Base-by-base conservation (phyloP, 2,113 vertebrate species). In the Trinectes maculatus region DNA sequence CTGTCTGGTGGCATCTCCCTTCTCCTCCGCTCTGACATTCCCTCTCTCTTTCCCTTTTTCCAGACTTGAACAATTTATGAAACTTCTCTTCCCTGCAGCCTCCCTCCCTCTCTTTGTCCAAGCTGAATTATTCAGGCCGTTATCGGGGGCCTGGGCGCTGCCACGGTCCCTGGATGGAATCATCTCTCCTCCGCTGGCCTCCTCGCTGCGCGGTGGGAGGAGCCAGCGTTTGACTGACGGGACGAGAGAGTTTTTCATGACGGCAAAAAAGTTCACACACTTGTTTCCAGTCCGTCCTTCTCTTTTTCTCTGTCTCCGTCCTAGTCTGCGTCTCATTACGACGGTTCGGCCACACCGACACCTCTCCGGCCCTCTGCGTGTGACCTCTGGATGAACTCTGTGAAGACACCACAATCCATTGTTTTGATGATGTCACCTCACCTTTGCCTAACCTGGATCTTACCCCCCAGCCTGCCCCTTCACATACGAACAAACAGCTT, bases 391-490 rank as follows among this genome's bases (percentile, higher is more conserved):
- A 5, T n/a, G 88, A 90, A 83, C 88, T 57, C 84, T 36, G 29
- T 25, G 13, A 76, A 59, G 55, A 64, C 80, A 60, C 25, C 65
- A 36, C 59, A 19, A 53, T 42, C 82, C 77, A 86, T 89, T 86
- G 86, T 86, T 81, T 61, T 80, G 84, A 67, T 80, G 84, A 88
- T 15, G 81, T 89, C 79, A 83, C 66, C 66, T 91, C 85, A 91
- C 89, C 89, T 90, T 89, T 84, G 60, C 77, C 83, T 89, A 85
- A 91, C 85, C 87, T 85, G 75, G 55, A n/a, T 77, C 70, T 80
- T 86, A 63, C 43, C 88, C n/a, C 76, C 21, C 48, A 36, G 61
- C 55, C 74, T 85, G 77, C 77, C 80, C 80, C 74, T 79, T 25
- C 19, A 57, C 36, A 47, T 67, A 77, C 77, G 85, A 85, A 86